Evolutionary conservation across 2,113 vertebrate genomes (phyloP), one percentile per base, ranked within the genome.

Genomic region (Crocuta crocuta): DNA sequence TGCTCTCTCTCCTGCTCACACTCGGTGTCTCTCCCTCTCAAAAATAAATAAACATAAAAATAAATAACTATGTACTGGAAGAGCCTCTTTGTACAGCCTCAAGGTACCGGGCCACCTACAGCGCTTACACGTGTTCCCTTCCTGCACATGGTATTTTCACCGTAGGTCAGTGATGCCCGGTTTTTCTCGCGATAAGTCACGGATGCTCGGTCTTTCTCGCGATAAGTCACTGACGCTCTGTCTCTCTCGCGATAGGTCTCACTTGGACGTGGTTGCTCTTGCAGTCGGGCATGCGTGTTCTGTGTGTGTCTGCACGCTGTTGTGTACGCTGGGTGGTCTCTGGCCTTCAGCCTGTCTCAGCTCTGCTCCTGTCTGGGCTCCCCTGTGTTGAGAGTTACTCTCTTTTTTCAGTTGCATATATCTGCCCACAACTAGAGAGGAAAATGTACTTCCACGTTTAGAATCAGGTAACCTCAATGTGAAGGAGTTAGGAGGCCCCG

Each of bases 281-380:
- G 7, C 1, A 0, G 28, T 28, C 33, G 0, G 9, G 5, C 4
- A 6, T 0, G 19, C 5, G 4, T n/a, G 35, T 9, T 7, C 31
- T 13, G 10, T 26, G 24, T 9, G 43, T 31, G 7, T 2, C 2
- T 39, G 39, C 39, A 39, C 3, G 4, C 39, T 39, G 39, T 39
- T 39, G 39, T 39, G 15, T 0, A 33, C 2, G 11, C 0, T 23
- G 28, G 8, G 35, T 33, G 23, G 5, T 11, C 13, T 12, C 31
- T 39, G 65, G 23, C 31, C 2, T 8, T 28, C 1, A 5, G 9
- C 23, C 10, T 53, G 43, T 15, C 15, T 70, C 1, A 3, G 45
- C 15, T 7, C 5, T 13, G 4, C n/a, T 13, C 26, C 0, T 5
- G 0, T 13, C 19, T 10, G n/a, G 11, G 10, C 35, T 0, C 10